A percentile compares a stretch with the other conserved stretches of the same genome.
phyloP scores from a whole-genome alignment of 2,888 invertebrate species.

The Lepidocyrtinus sp. region DNA sequence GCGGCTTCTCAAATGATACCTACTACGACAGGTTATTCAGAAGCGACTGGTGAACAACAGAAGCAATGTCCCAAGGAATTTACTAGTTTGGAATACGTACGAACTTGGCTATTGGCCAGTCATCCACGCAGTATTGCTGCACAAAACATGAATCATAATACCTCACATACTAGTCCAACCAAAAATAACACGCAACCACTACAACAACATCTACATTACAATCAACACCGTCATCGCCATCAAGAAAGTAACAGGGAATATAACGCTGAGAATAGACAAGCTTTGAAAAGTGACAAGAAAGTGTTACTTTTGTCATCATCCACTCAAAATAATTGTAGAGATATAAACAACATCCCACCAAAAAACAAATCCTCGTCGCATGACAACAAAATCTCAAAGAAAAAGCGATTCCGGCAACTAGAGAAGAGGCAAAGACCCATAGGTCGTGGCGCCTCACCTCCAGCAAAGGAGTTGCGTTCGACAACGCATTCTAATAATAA shows the following conservation, averaged over 20 bases:
- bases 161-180: background rate
- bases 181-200: constrained; percentile 37
- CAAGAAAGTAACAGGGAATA: constrained; percentile 20
- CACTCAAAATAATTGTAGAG: constrained; percentile 6
- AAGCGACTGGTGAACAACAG: constrained; percentile 7
- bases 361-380: constrained; percentile 41
- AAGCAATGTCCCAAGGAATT: constrained; percentile 67
- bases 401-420: constrained; percentile 46
- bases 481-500: constrained; percentile 22
- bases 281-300: constrained; percentile 39
- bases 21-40: background rate
- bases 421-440: constrained; percentile 63
- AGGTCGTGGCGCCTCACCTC: constrained; percentile 60
- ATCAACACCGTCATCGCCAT: background rate
- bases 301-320: constrained; percentile 15
- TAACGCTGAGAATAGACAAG: constrained; percentile 25
- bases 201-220: constrained; percentile 15
- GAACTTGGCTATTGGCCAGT: constrained; percentile 68
- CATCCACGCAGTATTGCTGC: constrained; percentile 47
- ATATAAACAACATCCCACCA: constrained; percentile 11
- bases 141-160: constrained; percentile 31
- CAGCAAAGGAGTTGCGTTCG: constrained; percentile 40
- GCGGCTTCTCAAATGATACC: constrained; percentile 67
- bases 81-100: constrained; percentile 68
- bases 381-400: constrained; percentile 45